Base-by-base conservation (phyloP, 2,888 invertebrate genomes). In the Andrena praecox region DNA sequence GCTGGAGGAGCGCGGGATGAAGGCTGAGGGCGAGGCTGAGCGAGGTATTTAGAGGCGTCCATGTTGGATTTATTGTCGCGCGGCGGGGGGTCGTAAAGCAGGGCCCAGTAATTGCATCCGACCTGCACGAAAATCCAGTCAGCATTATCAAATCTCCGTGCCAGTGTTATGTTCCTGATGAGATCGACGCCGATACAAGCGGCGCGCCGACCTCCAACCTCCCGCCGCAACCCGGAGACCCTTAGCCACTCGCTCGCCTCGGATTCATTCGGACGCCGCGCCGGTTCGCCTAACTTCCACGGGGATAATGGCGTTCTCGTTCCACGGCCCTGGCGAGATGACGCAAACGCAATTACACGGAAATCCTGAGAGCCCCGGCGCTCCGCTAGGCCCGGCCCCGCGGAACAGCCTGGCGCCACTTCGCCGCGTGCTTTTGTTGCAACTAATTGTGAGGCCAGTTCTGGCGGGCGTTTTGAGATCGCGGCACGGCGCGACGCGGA, bases 301-400 rank as follows among this genome's bases (percentile, higher is more conserved):
- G 75, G 50, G 85, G 90, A 90, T 91, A 91, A 91, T 91, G 80
- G 87, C 35, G 81, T 85, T 86, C 87, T 66, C 70, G 66, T 77
- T 77, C 71, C 86, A 85, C 89, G 87, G 85, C 87, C 81, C 80
- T 70, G 74, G 72, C 79, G 85, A 85, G 86, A 91, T 89, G 89
- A 91, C 89, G 90, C 89, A 91, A 91, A 92, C 88, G 89, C 89
- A 92, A 92, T 93, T 92, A 92, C 86, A 89, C 84, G 84, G 85
- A 73, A 84, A 82, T 79, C 73, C 83, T 67, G 71, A 74, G 82
- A 80, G 75, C 56, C 52, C 48, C 50, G 56, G 10, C 29, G 60
- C 24, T 42, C 31, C 54, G 27, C 31, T 56, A 35, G 16, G 10
- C 27, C 64, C 20, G 6, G 52, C 24, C 27, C 54, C 42, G 70